Percentiles rank a stretch among this genome's conserved stretches.
Evolutionary conservation across 2,888 invertebrate species (phyloP).

Genomic region (Clanis bilineata): DNA sequence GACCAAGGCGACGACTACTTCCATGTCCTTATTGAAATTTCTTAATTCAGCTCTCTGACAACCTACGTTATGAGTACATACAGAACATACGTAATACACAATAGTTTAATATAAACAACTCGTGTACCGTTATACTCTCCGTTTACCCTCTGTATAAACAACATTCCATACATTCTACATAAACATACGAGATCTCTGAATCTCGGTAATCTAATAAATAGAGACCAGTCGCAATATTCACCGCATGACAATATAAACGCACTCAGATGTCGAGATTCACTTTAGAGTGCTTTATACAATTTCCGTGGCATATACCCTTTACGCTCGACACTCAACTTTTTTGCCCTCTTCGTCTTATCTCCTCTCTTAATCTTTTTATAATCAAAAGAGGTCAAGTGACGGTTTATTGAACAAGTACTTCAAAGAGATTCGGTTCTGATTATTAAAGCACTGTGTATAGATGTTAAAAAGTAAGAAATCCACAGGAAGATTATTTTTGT

Average conservation of each 20-base stretch:
- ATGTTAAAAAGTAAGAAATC: too few species aligned
- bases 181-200: background rate
- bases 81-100: too few species aligned
- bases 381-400: constrained; percentile 62
- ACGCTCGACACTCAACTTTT: constrained; percentile 55
- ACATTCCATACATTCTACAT: background rate
- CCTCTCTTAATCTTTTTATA: constrained; percentile 68
- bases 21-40: too few species aligned
- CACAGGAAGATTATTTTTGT: too few species aligned
- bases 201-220: constrained; percentile 42
- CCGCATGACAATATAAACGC: constrained; percentile 56
- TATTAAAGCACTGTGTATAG: too few species aligned
- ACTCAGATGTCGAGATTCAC: constrained; percentile 56
- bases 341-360: constrained; percentile 49
- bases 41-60: too few species aligned
- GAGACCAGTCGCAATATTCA: constrained; percentile 40
- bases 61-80: too few species aligned
- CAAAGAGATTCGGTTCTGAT: constrained; percentile 15
- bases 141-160: background rate
- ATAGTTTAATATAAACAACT: too few species aligned
- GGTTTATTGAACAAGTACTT: constrained; percentile 38
- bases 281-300: constrained; percentile 64
- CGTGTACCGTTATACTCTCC: too few species aligned
- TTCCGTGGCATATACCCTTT: constrained; percentile 59
- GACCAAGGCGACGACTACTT: too few species aligned